A percentile compares a stretch with the other conserved stretches of the same genome.
These are phyloP conservation scores for human DNA, from an alignment of 2,113 vertebrate species.

Conservation along the genomic window DNA sequence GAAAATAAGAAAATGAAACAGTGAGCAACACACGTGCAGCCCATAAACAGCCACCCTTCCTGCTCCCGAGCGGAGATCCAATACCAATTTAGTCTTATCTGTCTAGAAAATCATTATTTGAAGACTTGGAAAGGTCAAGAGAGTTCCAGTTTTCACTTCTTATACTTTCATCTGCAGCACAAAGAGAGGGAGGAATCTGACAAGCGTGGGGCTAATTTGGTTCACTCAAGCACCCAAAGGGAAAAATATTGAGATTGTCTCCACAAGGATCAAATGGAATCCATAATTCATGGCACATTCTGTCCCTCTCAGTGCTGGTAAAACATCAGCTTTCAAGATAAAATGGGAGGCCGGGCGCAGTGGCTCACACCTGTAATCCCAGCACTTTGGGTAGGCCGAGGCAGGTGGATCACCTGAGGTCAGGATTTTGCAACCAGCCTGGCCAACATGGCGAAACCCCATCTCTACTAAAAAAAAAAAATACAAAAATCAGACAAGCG, in stretches of 20 bases:
- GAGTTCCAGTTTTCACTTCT: slow-evolving; percentile 60
- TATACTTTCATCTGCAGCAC: slow-evolving; percentile 44
- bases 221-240: slow-evolving; percentile 5
- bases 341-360: neutral
- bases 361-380: too few species aligned
- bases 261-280: slow-evolving; percentile 7
- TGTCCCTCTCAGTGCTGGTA: neutral
- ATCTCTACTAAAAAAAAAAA: too few species aligned
- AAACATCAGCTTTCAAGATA: slow-evolving; percentile 37
- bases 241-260: slow-evolving; percentile 62
- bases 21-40: neutral
- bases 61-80: slow-evolving; percentile 48
- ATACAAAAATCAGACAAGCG: too few species aligned
- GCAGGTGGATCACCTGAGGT: too few species aligned
- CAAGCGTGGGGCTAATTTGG: slow-evolving; percentile 53
- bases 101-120: slow-evolving; percentile 65
- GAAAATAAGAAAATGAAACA: slow-evolving; percentile 52
- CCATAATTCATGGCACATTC: slow-evolving; percentile 52
- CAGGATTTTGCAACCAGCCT: too few species aligned
- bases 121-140: slow-evolving; percentile 74
- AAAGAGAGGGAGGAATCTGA: slow-evolving; percentile 43
- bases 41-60: slow-evolving; percentile 49
- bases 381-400: too few species aligned
- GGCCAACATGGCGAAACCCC: too few species aligned
- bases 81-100: slow-evolving; percentile 68